Evolutionary conservation across 2,888 invertebrate genomes (phyloP).

Genomic region (Notodonta dromedarius): DNA sequence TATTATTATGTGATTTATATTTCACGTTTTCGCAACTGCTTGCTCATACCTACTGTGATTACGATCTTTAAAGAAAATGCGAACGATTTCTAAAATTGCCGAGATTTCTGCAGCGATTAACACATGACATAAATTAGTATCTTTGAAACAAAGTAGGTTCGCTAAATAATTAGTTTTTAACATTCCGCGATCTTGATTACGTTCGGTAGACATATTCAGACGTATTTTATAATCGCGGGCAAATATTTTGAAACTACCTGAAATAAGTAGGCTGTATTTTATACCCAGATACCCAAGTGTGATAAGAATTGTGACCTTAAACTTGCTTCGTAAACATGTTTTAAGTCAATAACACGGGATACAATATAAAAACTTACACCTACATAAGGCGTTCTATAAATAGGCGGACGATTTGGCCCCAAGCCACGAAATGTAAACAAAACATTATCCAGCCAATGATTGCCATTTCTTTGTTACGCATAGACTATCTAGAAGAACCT

Average conservation of each 20-base stretch:
- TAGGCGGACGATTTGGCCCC: conserved; percentile 56
- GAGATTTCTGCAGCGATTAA: conserved; percentile 15
- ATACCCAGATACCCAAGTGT: not conserved
- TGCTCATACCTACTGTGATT: not conserved
- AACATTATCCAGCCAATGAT: conserved; percentile 33
- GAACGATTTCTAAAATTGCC: not conserved
- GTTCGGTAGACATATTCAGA: not conserved
- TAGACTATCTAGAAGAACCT: not conserved
- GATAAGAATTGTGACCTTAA: conserved; percentile 37
- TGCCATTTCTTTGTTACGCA: conserved; percentile 14
- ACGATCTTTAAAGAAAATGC: not conserved
- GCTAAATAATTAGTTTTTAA: not conserved
- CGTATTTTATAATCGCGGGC: not conserved
- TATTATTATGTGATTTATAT: not conserved
- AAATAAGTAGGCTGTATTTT: not conserved
- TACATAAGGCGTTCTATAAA: conserved; percentile 51
- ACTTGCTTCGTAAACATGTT: conserved; percentile 34
- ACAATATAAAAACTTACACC: conserved; percentile 35
- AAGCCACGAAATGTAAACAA: conserved; percentile 53
- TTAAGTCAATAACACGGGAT: conserved; percentile 28
- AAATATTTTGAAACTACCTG: not conserved
- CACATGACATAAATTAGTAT: not conserved
- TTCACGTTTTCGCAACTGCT: not conserved
- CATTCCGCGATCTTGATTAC: not conserved
- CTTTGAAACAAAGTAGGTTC: not conserved